A percentile compares a stretch with the other conserved stretches of the same genome.
Evolutionary conservation across 2,797 vertebrate species (phyloP).

Genomic region (Avahi laniger): DNA sequence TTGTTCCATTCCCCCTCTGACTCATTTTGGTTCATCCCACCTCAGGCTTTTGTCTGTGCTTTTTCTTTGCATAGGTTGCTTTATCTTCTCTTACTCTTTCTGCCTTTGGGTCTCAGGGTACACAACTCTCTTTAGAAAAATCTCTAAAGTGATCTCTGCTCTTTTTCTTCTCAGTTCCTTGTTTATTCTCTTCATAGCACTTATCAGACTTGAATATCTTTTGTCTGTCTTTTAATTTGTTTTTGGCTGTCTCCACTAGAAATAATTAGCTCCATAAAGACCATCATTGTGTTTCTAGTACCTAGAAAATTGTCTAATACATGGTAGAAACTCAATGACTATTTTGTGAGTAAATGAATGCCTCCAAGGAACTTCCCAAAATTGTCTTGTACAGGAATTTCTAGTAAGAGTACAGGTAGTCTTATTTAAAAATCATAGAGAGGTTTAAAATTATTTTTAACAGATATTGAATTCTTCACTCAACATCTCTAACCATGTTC

Average conservation of each 20-base stretch:
- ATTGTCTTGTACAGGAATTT: background rate
- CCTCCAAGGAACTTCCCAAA: background rate
- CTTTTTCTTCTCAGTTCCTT: background rate
- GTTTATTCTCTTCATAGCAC: background rate
- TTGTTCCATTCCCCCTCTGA: background rate
- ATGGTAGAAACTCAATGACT: background rate
- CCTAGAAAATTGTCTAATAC: background rate
- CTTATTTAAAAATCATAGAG: background rate
- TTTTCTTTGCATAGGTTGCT: background rate
- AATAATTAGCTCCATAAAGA: background rate
- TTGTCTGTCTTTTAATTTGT: background rate
- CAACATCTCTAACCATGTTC: background rate
- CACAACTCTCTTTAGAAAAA: background rate
- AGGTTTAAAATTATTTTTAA: background rate
- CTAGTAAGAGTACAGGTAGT: background rate
- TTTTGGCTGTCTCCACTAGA: background rate
- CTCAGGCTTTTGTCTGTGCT: background rate
- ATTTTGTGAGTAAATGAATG: background rate
- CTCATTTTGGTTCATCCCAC: background rate
- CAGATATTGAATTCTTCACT: background rate
- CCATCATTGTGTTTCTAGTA: background rate
- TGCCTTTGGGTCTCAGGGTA: background rate
- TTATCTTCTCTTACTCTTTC: background rate
- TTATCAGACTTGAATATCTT: background rate
- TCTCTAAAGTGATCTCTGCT: background rate